These are phyloP conservation scores for Ochropacha duplaris DNA, from an alignment of 2,888 invertebrate genomes.

Conservation along the genomic window DNA sequence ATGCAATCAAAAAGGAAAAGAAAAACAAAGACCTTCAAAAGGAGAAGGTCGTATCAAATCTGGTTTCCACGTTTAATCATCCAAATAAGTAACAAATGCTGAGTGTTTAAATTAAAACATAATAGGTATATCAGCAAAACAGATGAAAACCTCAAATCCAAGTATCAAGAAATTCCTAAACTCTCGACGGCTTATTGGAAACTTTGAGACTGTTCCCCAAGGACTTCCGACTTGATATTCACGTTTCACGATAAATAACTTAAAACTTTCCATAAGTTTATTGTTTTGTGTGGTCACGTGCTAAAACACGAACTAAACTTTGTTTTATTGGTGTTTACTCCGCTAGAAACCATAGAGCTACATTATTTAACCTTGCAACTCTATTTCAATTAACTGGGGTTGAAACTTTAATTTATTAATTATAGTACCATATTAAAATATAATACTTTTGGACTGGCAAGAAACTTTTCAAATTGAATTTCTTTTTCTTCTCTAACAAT, in stretches of 20 bases:
- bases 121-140: background rate
- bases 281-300: background rate
- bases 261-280: background rate
- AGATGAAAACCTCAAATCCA: background rate
- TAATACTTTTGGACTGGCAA: no score
- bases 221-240: background rate
- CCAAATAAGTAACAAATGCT: background rate
- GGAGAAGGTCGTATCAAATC: no score
- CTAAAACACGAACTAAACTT: background rate
- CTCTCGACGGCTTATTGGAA: background rate
- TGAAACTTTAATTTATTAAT: no score
- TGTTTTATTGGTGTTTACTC: background rate
- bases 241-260: background rate
- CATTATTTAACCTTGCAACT: background rate
- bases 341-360: background rate
- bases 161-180: background rate
- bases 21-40: no score
- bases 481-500: background rate
- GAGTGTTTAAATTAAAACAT: background rate
- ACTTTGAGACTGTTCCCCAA: background rate
- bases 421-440: no score
- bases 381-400: background rate
- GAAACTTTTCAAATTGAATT: no score
- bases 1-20: no score
- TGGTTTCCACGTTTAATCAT: background rate